Evolutionary conservation across 1,140 invertebrate genomes (phyloP).

Genomic region (Atopsyche davidsoni): DNA sequence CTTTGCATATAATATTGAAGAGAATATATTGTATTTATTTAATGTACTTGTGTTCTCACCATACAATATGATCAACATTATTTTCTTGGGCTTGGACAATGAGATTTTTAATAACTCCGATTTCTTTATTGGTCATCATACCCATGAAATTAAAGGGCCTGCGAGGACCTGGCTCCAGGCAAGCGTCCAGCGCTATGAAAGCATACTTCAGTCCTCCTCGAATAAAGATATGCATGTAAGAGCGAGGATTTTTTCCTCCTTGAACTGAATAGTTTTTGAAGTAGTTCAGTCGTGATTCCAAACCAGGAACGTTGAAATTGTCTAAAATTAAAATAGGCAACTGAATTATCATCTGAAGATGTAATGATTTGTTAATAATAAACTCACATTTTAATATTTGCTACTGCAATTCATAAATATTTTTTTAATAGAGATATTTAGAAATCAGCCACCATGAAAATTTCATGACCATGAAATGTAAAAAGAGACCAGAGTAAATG

Average conservation of each 20-base stretch:
- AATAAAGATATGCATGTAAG: conserved; percentile 67
- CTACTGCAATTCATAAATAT: too few relatives aligned
- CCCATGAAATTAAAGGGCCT: conserved; percentile 93
- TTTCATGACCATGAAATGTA: too few relatives aligned
- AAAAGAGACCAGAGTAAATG: too few relatives aligned
- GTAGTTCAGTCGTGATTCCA: conserved; percentile 67
- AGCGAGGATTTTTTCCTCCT: conserved; percentile 61
- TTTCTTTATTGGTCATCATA: conserved; percentile 56
- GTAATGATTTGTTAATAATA: too few relatives aligned
- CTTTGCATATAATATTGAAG: too few relatives aligned
- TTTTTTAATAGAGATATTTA: too few relatives aligned
- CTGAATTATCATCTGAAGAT: too few relatives aligned
- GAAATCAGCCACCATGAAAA: too few relatives aligned
- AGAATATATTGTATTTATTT: too few relatives aligned
- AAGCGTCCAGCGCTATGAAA: conserved; percentile 86
- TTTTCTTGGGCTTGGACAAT: conserved; percentile 42
- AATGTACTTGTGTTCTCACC: too few relatives aligned
- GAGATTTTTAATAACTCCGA: conserved; percentile 48
- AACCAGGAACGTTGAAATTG: conserved; percentile 78
- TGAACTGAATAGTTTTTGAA: conserved; percentile 78
- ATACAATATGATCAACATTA: conserved; percentile 60
- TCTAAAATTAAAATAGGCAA: too few relatives aligned
- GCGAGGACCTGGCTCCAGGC: conserved; percentile 74
- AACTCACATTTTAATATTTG: too few relatives aligned
- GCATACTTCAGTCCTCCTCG: conserved; percentile 57